Conservation (phyloP, 2,888 invertebrate species). For the Oscheius sp. region DNA sequence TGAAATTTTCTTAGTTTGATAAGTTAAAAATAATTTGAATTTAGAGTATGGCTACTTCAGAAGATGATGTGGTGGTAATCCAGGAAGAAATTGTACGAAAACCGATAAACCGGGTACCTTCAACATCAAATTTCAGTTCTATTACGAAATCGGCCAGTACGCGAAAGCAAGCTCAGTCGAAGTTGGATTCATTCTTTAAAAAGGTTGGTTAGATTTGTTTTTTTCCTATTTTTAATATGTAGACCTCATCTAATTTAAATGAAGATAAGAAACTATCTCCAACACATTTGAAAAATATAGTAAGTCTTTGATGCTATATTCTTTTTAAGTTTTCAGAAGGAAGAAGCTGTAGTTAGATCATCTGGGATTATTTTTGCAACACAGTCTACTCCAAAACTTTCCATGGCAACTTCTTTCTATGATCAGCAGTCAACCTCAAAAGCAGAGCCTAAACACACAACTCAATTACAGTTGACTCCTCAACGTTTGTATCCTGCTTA, state of each 20-base stretch:
- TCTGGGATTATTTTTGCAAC: too few species aligned
- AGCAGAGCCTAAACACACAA: not conserved
- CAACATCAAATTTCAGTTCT: not conserved
- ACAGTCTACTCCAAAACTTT: too few species aligned
- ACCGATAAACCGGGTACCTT: not conserved
- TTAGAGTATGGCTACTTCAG: not conserved
- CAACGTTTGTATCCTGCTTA: not conserved
- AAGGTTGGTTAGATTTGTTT: not conserved
- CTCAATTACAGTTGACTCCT: not conserved
- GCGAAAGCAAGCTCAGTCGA: constrained; percentile 2
- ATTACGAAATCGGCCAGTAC: not conserved
- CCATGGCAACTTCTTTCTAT: too few species aligned
- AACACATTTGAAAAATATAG: too few species aligned
- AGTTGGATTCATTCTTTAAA: constrained; percentile 16
- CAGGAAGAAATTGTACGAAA: not conserved
- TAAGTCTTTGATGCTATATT: too few species aligned
- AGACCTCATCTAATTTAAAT: too few species aligned
- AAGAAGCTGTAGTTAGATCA: too few species aligned
- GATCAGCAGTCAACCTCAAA: not conserved
- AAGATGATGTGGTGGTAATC: not conserved
- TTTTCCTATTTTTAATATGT: not conserved
- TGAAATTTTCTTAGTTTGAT: too few species aligned
- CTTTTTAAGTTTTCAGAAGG: too few species aligned
- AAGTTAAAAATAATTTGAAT: too few species aligned
- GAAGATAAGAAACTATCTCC: too few species aligned